Conservation (phyloP, 2,888 invertebrate genomes). For the Meiosimyza platycephala region DNA sequence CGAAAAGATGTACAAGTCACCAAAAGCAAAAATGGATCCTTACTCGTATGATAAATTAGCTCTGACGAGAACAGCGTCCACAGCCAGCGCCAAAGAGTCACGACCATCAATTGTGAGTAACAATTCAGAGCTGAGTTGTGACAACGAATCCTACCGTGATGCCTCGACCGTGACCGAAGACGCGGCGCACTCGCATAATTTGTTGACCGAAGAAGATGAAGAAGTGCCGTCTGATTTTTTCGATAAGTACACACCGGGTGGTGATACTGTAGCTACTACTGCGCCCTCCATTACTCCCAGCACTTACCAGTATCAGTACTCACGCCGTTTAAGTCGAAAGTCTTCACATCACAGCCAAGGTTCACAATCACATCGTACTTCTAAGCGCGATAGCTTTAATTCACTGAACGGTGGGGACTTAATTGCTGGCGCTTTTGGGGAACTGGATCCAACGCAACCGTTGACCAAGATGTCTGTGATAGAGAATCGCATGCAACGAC, state of each 20-base stretch:
- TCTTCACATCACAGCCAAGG: slow-evolving; percentile 52
- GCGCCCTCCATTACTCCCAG: slow-evolving; percentile 41
- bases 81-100: slow-evolving; percentile 45
- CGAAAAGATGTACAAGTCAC: slow-evolving; percentile 63
- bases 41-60: slow-evolving; percentile 51
- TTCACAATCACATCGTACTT: slow-evolving; percentile 46
- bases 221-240: slow-evolving; percentile 61
- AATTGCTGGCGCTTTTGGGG: slow-evolving; percentile 64
- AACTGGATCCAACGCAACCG: slow-evolving; percentile 63
- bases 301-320: slow-evolving; percentile 62
- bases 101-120: slow-evolving; percentile 33
- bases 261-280: slow-evolving; percentile 46
- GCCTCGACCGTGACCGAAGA: slow-evolving; percentile 50
- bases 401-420: slow-evolving; percentile 61
- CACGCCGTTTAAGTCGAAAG: slow-evolving; percentile 61
- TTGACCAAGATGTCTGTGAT: slow-evolving; percentile 65
- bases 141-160: slow-evolving; percentile 54
- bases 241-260: slow-evolving; percentile 59
- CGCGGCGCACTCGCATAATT: slow-evolving; percentile 38
- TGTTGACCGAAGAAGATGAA: slow-evolving; percentile 49
- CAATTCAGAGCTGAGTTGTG: slow-evolving; percentile 43
- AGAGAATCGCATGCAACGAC: slow-evolving; percentile 62
- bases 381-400: slow-evolving; percentile 64
- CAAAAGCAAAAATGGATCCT: slow-evolving; percentile 57
- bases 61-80: slow-evolving; percentile 43